A percentile compares a stretch with the other conserved stretches of the same genome.
Evolutionary conservation across 2,113 vertebrate genomes (phyloP).

Genomic region (Myotis brandtii): DNA sequence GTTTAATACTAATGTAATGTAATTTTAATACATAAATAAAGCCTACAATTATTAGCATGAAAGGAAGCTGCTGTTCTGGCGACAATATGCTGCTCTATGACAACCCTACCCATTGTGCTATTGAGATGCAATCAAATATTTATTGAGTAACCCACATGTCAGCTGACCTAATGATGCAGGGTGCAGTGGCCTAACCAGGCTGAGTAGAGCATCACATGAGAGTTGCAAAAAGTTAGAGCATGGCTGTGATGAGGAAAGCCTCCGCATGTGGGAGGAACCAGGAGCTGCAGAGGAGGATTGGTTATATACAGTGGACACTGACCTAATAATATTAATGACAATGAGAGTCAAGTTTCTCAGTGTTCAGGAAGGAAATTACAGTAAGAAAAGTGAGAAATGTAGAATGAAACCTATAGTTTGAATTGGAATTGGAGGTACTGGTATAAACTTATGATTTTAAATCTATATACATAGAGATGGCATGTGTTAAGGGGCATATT

Average conservation of each 20-base stretch:
- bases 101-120: background rate
- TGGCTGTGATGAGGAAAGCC: background rate
- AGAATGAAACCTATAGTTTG: background rate
- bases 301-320: background rate
- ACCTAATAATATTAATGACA: background rate
- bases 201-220: background rate
- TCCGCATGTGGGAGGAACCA: background rate
- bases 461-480: background rate
- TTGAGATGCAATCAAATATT: background rate
- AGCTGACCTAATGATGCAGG: background rate
- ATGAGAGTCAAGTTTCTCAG: background rate
- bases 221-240: background rate
- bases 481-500: background rate
- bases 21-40: conserved; percentile 57
- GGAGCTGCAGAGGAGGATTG: background rate
- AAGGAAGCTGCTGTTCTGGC: background rate
- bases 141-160: background rate
- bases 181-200: background rate
- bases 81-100: background rate
- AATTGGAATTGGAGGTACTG: conserved; percentile 7
- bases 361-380: background rate
- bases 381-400: background rate
- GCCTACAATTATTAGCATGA: background rate
- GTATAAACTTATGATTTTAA: background rate
- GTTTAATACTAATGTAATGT: background rate